Evolutionary conservation across 1,140 invertebrate genomes (phyloP).

Genomic region (Aculops lycopersici): DNA sequence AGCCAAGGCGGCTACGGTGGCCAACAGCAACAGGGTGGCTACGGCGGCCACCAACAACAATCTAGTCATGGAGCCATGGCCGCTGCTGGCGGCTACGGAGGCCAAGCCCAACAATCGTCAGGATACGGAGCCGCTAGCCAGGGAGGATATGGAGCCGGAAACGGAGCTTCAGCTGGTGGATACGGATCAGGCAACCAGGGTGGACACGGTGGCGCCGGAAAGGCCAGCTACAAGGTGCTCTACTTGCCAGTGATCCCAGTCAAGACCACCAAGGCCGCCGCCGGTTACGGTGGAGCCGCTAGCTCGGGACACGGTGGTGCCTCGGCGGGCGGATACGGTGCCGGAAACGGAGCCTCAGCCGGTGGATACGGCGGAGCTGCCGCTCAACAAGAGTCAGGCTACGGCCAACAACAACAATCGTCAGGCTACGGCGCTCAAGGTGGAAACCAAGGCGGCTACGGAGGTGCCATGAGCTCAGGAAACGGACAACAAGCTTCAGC

Average conservation of each 20-base stretch:
- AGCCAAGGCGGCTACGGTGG: neutral
- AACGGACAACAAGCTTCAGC: neutral
- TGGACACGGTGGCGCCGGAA: neutral
- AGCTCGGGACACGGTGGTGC: neutral
- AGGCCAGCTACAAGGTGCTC: slow-evolving; percentile 6
- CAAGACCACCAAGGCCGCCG: neutral
- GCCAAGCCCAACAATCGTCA: neutral
- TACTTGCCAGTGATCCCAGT: slow-evolving; percentile 6
- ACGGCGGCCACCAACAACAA: neutral
- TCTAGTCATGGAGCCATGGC: neutral
- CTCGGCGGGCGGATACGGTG: neutral
- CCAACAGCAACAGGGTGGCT: neutral
- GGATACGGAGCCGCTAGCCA: neutral
- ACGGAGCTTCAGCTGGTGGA: neutral
- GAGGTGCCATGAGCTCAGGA: neutral
- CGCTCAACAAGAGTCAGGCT: neutral
- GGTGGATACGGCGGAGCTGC: neutral
- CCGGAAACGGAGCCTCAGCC: neutral
- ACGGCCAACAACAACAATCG: neutral
- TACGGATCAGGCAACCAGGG: neutral
- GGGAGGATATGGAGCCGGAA: neutral
- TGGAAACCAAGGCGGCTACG: neutral
- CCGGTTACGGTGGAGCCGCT: neutral
- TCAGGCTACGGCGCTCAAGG: neutral
- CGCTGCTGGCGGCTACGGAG: neutral